Evolutionary conservation across 2,113 vertebrate genomes (phyloP).

Genomic region (Emydocephalus ijimae): DNA sequence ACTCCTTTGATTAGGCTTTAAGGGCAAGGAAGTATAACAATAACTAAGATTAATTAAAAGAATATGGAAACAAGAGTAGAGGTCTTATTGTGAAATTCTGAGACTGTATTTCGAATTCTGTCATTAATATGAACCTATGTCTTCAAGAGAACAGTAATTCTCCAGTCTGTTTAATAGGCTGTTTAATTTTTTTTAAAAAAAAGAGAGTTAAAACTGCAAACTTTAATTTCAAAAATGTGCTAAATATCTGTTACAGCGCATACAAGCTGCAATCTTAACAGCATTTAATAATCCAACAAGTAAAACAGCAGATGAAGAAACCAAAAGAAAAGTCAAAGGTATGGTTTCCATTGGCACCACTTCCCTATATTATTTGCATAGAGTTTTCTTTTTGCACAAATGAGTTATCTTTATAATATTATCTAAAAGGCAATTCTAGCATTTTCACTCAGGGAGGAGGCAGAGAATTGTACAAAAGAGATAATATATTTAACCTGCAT

Average conservation of each 20-base stretch:
- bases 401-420: constrained; percentile 19
- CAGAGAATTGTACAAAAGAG: background rate
- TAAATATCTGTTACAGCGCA: constrained; percentile 74
- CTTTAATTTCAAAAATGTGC: background rate
- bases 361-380: constrained; percentile 1
- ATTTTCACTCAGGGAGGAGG: background rate
- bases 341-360: constrained; percentile 37
- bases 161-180: background rate
- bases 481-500: background rate
- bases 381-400: constrained; percentile 1
- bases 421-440: background rate
- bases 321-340: constrained; percentile 96
- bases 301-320: constrained; percentile 95
- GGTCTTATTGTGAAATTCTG: background rate
- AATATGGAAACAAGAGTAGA: background rate
- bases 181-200: background rate
- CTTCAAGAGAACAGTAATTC: background rate
- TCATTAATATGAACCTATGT: background rate
- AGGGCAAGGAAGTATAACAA: background rate
- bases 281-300: constrained; percentile 96
- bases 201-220: constrained; percentile 21
- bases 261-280: constrained; percentile 93
- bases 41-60: background rate
- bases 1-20: background rate
- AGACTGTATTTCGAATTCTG: background rate